Evolutionary conservation across 2,888 invertebrate genomes (phyloP), one percentile per base, ranked within the genome.

Genomic region (Liodrosophila aerea): DNA sequence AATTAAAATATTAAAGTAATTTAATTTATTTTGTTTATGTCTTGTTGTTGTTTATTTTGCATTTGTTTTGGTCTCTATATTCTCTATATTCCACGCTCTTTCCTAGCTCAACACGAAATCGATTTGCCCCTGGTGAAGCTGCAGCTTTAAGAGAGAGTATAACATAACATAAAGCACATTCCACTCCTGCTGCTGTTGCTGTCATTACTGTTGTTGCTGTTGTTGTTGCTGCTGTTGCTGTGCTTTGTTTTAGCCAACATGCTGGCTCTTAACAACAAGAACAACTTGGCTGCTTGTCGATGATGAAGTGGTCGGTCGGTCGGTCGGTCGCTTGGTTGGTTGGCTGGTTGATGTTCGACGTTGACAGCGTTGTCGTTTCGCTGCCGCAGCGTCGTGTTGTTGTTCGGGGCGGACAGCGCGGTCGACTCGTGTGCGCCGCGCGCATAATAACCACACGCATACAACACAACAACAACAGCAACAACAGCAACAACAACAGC

Each of bases 171-270:
- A 12, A 36, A 18, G 29, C 33, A 45, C 7, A 49, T 41, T 22
- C 33, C 15, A 12, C 15, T 43, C 27, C 44, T 30, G 40, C 7
- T 45, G 45, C 3, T 41, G 18, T 9, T 7, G 11, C 33, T 41
- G 12, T 9, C 37, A 29, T 12, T 40, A 18, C 7, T 46, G 56
- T 8, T 39, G 50, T 16, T 45, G 57, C 7, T 43, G 34, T 5
- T 39, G 44, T 16, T 39, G 37, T n/a, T 30, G 49, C 12, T 34
- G 44, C 7, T 36, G 50, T 34, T 51, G 46, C 36, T 66, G 49
- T 56, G 70, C 62, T 83, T 83, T 83, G 76, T 83, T 83, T 83
- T 72, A 78, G 69, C 80, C 76, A 82, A 72, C 76, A 59, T 57
- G 53, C 67, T 45, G 29, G 44, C 15, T 16, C n/a, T 12, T 31